A percentile compares a stretch with the other conserved stretches of the same genome.
phyloP scores from a whole-genome alignment of 2,113 vertebrate species.

The Paradoxurus hermaphroditus region DNA sequence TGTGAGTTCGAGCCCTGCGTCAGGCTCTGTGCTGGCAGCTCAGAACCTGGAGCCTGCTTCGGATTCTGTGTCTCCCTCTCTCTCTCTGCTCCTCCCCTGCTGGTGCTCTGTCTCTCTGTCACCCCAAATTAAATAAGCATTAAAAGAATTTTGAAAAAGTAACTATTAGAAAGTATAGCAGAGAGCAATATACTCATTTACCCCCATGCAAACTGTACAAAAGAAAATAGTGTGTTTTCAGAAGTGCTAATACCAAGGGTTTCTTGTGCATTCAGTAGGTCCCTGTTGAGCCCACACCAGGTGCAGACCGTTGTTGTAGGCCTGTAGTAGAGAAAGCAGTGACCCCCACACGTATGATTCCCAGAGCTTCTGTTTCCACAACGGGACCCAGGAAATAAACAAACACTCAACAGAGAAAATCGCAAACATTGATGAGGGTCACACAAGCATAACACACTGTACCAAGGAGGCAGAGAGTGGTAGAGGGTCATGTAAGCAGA shows the following conservation, averaged over 20 bases:
- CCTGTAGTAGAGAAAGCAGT: not conserved
- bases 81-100: too few relatives aligned
- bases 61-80: too few relatives aligned
- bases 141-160: too few relatives aligned
- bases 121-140: too few relatives aligned
- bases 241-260: not conserved
- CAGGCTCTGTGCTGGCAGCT: too few relatives aligned
- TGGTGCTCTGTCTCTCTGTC: too few relatives aligned
- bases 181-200: too few relatives aligned
- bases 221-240: not conserved
- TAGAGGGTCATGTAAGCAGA: not conserved
- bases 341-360: not conserved
- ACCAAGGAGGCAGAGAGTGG: not conserved
- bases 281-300: not conserved
- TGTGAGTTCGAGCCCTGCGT: too few relatives aligned
- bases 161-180: not conserved
- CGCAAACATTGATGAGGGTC: not conserved
- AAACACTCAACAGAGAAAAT: not conserved
- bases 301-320: not conserved
- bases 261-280: not conserved
- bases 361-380: not conserved
- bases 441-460: not conserved
- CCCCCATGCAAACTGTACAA: not conserved
- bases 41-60: too few relatives aligned
- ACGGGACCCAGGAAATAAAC: not conserved